Conservation (phyloP, 1,140 invertebrate genomes). For the Fopius arisanus region DNA sequence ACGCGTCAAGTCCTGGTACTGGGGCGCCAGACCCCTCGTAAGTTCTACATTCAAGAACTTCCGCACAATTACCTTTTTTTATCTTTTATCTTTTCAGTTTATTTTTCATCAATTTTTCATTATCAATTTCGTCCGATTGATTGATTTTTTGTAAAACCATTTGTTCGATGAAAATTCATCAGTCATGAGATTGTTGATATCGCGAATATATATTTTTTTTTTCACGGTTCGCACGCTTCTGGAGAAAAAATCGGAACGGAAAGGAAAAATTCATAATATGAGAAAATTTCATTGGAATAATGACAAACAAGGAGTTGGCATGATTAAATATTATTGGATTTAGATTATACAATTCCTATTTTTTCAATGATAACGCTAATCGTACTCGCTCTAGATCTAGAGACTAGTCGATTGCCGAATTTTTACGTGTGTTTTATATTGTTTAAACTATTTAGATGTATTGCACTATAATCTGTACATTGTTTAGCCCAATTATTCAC, state of each 20-base stretch:
- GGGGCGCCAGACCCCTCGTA: constrained; percentile 89
- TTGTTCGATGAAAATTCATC: neutral
- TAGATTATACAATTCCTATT: neutral
- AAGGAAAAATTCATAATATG: neutral
- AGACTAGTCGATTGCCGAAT: constrained; percentile 1
- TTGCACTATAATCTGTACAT: constrained; percentile 7
- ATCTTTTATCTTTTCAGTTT: constrained; percentile 12
- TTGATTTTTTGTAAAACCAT: neutral
- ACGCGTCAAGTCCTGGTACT: constrained; percentile 94
- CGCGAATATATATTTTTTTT: too few relatives aligned
- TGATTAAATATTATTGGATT: neutral
- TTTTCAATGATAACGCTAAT: constrained; percentile 6
- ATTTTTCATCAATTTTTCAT: neutral
- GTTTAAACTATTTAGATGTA: constrained; percentile 3
- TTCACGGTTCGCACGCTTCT: constrained; percentile 8
- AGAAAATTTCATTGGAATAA: neutral
- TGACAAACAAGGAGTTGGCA: neutral
- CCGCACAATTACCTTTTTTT: constrained; percentile 30
- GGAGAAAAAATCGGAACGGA: neutral
- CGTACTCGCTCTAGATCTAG: constrained; percentile 6
- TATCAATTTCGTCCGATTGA: constrained; percentile 4
- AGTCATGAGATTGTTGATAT: neutral
- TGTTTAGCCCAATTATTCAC: neutral
- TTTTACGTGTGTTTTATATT: constrained; percentile 1
- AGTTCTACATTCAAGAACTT: constrained; percentile 66